A percentile compares a stretch with the other conserved stretches of the same genome.
Evolutionary conservation across 1,140 invertebrate species (phyloP).

Genomic region (Octopus bimaculoides): DNA sequence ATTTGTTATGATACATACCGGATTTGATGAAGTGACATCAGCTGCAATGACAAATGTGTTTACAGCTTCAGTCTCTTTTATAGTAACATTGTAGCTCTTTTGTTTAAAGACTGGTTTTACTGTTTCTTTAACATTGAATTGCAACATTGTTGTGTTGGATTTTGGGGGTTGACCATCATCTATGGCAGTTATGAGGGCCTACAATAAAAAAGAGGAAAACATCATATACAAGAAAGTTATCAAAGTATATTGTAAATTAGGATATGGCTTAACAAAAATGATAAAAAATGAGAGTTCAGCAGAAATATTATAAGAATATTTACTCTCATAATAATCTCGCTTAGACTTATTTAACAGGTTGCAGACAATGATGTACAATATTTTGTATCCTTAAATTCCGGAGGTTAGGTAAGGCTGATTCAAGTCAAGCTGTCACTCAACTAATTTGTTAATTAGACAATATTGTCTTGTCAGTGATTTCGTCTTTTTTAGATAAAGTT

Average conservation of each 20-base stretch:
- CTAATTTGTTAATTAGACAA: no score
- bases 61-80: not conserved
- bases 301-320: no score
- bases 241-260: not conserved
- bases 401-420: no score
- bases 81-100: not conserved
- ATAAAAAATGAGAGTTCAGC: no score
- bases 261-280: no score
- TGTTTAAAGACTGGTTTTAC: not conserved
- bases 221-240: not conserved
- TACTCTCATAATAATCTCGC: no score
- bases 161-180: conserved; percentile 28
- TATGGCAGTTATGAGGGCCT: conserved; percentile 26
- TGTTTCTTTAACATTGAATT: conserved; percentile 12
- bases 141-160: conserved; percentile 15
- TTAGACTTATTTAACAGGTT: no score
- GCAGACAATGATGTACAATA: no score
- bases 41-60: not conserved
- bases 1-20: not conserved
- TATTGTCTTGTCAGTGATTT: no score
- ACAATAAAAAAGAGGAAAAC: conserved; percentile 3
- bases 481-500: no score
- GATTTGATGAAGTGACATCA: not conserved
- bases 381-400: no score
- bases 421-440: no score